Percentiles rank a stretch among this genome's conserved stretches.
Evolutionary conservation across 2,888 invertebrate genomes (phyloP).

Genomic region (Mongoloraphidia duomilia): DNA sequence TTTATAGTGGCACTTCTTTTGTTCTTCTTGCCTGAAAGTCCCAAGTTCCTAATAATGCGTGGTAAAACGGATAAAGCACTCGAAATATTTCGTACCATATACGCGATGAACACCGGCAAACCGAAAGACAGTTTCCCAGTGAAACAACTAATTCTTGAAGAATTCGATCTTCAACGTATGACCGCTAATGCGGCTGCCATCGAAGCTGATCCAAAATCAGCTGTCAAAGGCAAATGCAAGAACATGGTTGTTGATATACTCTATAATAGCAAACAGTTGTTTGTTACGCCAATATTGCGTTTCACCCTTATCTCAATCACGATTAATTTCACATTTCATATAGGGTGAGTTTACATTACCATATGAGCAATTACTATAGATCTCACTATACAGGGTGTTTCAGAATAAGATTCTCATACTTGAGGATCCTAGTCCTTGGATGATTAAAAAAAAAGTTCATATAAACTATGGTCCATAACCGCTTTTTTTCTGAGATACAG

Average conservation of each 20-base stretch:
- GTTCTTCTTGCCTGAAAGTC: conserved; percentile 77
- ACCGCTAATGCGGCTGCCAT: conserved; percentile 20
- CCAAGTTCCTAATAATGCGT: conserved; percentile 70
- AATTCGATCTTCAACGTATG: conserved; percentile 27
- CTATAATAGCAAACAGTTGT: conserved; percentile 68
- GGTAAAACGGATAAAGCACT: conserved; percentile 69
- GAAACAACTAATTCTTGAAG: conserved; percentile 49
- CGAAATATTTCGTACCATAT: conserved; percentile 67
- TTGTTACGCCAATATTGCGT: conserved; percentile 65
- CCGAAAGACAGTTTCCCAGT: conserved; percentile 63
- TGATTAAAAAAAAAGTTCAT: no score
- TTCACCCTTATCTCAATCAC: conserved; percentile 74
- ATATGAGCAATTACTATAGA: no score
- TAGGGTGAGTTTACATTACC: conserved; percentile 45
- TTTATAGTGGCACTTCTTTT: conserved; percentile 73
- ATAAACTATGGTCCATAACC: no score
- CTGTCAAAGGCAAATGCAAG: conserved; percentile 49
- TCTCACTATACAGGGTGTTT: no score
- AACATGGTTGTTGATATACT: conserved; percentile 63
- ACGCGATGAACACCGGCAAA: conserved; percentile 66
- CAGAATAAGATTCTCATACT: no score
- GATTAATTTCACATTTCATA: conserved; percentile 87
- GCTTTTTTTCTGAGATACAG: no score
- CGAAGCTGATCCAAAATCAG: conserved; percentile 29
- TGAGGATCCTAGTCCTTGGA: no score